These are phyloP conservation scores for Grapholita molesta DNA, from an alignment of 1,140 invertebrate species.

Conservation along the genomic window DNA sequence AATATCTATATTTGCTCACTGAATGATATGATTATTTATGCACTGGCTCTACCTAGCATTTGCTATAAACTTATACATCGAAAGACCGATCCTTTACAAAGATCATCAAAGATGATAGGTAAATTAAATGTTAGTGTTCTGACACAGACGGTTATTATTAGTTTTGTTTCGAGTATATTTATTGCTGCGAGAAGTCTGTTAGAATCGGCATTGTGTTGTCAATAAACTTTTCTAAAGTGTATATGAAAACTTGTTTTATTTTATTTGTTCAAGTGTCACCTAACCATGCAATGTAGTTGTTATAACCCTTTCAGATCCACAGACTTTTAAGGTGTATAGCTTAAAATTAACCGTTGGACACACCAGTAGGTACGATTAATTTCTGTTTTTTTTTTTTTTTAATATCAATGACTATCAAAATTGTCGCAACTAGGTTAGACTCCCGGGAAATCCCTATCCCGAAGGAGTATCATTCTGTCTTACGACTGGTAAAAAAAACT, in stretches of 20 bases:
- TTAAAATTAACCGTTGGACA: too few species aligned
- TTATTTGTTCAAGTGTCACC: too few species aligned
- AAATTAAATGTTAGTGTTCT: neutral
- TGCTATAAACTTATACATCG: neutral
- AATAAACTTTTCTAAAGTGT: conserved; percentile 59
- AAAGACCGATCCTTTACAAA: neutral
- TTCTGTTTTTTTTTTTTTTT: too few species aligned
- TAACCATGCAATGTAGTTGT: too few species aligned
- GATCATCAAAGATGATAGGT: neutral
- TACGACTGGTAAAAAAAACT: too few species aligned
- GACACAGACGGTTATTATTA: conserved; percentile 24
- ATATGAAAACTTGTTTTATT: conserved; percentile 30
- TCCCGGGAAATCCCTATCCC: too few species aligned
- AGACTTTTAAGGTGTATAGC: too few species aligned
- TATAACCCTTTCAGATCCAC: too few species aligned
- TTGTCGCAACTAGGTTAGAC: too few species aligned
- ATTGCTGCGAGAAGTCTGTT: conserved; percentile 6
- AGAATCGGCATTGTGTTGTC: conserved; percentile 38
- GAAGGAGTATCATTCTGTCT: too few species aligned
- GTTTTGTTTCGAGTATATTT: conserved; percentile 42
- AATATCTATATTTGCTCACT: neutral
- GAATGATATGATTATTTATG: neutral
- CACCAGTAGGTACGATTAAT: too few species aligned
- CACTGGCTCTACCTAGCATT: neutral
- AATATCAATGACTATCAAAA: too few species aligned